Evolutionary conservation across 1,140 invertebrate species (phyloP).

Genomic region (Rhagoletis zephyria): DNA sequence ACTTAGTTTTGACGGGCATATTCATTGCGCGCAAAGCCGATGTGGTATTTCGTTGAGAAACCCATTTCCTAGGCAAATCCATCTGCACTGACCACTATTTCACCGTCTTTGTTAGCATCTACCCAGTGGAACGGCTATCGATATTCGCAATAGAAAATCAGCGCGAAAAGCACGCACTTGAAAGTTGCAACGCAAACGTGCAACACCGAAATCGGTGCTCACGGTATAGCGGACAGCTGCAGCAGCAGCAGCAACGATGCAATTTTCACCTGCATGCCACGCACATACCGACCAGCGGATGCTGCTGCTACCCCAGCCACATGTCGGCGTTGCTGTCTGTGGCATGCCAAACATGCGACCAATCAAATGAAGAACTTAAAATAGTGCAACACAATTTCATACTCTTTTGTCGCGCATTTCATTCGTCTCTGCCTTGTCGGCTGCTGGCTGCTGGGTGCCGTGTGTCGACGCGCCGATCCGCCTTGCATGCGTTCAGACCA

Average conservation of each 20-base stretch:
- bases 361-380: constrained; percentile 40
- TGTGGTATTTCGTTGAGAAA: no score
- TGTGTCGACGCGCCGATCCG: background rate
- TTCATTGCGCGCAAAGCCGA: no score
- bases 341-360: constrained; percentile 40
- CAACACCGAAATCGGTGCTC: background rate
- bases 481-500: constrained; percentile 23
- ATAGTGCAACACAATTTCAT: constrained; percentile 36
- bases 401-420: background rate
- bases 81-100: background rate
- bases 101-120: background rate
- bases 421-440: background rate
- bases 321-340: background rate
- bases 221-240: background rate
- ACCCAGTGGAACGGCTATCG: background rate
- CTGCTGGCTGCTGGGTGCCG: background rate
- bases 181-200: constrained; percentile 16
- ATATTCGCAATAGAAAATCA: background rate
- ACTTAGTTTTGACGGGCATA: no score
- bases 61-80: background rate
- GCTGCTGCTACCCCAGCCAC: background rate
- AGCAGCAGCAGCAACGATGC: background rate
- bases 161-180: background rate
- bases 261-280: background rate
- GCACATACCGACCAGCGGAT: background rate